Evolutionary conservation across 2,888 invertebrate species (phyloP).

Genomic region (Hedychridium roseum): DNA sequence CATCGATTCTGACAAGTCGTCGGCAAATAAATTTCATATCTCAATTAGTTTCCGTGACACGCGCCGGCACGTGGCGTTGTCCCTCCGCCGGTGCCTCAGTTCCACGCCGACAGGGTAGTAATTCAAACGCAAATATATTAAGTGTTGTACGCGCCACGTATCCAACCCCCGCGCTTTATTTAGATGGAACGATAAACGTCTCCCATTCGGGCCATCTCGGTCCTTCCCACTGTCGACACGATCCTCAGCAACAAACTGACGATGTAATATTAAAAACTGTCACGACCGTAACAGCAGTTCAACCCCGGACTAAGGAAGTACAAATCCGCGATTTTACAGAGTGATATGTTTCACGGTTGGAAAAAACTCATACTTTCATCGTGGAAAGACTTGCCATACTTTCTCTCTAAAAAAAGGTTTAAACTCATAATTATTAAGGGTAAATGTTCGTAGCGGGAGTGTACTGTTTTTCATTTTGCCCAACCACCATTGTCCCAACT

Average conservation of each 20-base stretch:
- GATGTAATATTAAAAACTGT: too few relatives aligned
- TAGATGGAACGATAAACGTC: constrained; percentile 36
- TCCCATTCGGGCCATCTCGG: constrained; percentile 13
- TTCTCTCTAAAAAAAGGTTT: too few relatives aligned
- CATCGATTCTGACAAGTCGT: constrained; percentile 50
- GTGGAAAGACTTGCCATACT: too few relatives aligned
- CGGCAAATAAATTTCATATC: constrained; percentile 61
- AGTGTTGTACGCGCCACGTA: constrained; percentile 39
- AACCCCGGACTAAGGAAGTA: too few relatives aligned
- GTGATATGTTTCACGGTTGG: too few relatives aligned
- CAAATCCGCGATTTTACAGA: too few relatives aligned
- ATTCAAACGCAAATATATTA: constrained; percentile 56
- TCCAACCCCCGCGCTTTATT: constrained; percentile 30
- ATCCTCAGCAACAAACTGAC: constrained; percentile 25
- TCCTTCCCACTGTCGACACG: constrained; percentile 13
- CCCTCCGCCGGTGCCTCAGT: constrained; percentile 10
- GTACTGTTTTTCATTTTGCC: too few relatives aligned
- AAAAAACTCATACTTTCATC: too few relatives aligned
- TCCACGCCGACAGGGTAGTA: constrained; percentile 32
- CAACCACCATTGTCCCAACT: too few relatives aligned
- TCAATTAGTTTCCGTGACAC: constrained; percentile 62
- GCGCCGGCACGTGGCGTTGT: constrained; percentile 57
- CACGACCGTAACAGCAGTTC: too few relatives aligned
- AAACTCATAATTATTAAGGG: too few relatives aligned
- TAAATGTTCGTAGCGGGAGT: too few relatives aligned